Base-by-base conservation (phyloP, 2,797 vertebrate genomes). In the Eleutherodactylus coqui region DNA sequence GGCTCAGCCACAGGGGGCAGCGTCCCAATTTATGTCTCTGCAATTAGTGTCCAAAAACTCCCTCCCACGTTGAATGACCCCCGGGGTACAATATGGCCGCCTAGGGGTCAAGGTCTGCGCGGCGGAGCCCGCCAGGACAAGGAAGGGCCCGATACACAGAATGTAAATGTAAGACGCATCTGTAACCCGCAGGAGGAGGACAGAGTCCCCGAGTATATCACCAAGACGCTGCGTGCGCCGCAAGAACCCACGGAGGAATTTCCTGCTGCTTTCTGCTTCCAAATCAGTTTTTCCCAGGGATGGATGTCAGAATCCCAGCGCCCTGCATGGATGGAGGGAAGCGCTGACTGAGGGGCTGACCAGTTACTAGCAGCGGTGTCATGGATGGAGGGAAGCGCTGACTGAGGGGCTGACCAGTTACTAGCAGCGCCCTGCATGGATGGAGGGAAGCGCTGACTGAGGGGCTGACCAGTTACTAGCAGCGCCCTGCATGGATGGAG, bases 101-200 rank as follows among this genome's bases (percentile, higher is more conserved):
- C 49, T 75, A 51, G 58, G n/a, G 76, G 75, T 84, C 77, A 83
- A 91, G 88, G 85, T 85, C 55, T 38, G 64, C 53, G 85, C 69
- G 85, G 9, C 79, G 87, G 85, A 72, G 64, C 82, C 87, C 80
- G 16, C 87, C 69, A 89, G 88, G 90, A 91, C 38, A 0, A 38
- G 19, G 70, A 73, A 87, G 86, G 17, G 85, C 85, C 91, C 89
- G 90, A 51, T 58, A 29, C 32, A 27, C 51, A 82, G 27, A 73
- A 90, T 88, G 16, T 82, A 86, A 69, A 85, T 76, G 27, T 11
- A 62, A 86, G 62, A 79, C 62, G 38, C 72, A 83, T 83, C 80
- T 83, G 85, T 78, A 60, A 21, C 29, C 34, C 43, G 27, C 62
- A 69, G 73, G 70, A 79, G 45, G 47, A 79, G 32, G 76, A 86